Base-by-base conservation (phyloP, 2,797 vertebrate species). In the Coregonus ussuriensis region DNA sequence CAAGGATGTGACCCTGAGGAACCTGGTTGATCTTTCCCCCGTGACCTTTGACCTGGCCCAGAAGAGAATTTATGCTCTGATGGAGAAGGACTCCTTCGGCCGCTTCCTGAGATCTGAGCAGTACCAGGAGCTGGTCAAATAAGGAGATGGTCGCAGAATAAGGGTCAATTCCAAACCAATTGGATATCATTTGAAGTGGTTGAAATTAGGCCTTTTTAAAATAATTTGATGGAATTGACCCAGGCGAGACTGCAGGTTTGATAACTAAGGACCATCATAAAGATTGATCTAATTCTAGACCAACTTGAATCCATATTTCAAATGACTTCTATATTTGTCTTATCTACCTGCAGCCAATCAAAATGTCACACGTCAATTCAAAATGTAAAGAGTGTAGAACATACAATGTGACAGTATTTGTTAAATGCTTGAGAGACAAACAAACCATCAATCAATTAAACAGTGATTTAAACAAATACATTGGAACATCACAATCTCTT, bases 21-120 rank as follows among this genome's bases (percentile, higher is more conserved):
- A 96, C 89, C 93, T 99, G 93, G 95, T 95, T 85, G 94, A 96
- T 11, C 96, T 97, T 0, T 96, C 97, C 18, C 71, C 91, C 0
- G 71, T 76, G 33, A 95, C 95, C 89, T 99, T 99, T 80, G 96
- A 99, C 51, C 83, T 96, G 93, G 97, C 98, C 75, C 97, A 99
- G 93, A 97, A 97, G 86, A 95, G 94, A 82, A 95, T 99, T 91
- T 95, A 91, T 53, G 95, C 95, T 83, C 93, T 99, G 91, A 99
- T 99, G 98, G 97, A 99, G 91, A 99, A 98, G 85, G 98, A 99
- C 90, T 98, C 97, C 21, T 96, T 99, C 11, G 95, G 94, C 5
- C 96, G 98, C 82, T 99, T 97, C 83, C 92, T 98, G 85, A 95
- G 95, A 69, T 98, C 97, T 0, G 95, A 96, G 75, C 93, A 96